These are phyloP conservation scores for Coremacera marginata DNA, from an alignment of 2,888 invertebrate species.

Conservation along the genomic window DNA sequence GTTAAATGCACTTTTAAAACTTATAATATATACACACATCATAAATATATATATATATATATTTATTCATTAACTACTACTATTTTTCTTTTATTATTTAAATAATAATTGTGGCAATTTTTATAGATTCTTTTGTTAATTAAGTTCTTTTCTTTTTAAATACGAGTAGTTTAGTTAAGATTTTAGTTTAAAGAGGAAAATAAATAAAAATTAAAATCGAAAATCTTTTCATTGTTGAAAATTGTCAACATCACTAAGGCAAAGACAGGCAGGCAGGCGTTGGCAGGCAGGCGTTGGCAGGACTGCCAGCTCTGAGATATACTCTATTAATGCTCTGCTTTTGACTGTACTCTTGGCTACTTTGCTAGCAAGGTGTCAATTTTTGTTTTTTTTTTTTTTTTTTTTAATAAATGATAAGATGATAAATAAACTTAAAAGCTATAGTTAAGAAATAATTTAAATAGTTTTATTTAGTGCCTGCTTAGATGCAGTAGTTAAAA, in stretches of 20 bases:
- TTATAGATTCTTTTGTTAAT: conserved; percentile 28
- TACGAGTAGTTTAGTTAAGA: conserved; percentile 34
- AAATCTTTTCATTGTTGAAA: conserved; percentile 48
- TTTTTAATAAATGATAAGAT: conserved; percentile 7
- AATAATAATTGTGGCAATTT: conserved; percentile 35
- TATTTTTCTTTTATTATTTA: conserved; percentile 1
- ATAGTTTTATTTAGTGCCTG: background rate
- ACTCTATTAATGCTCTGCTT: background rate
- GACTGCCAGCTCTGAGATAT: background rate
- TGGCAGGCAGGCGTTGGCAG: background rate
- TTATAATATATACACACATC: conserved; percentile 50
- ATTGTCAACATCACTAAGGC: conserved; percentile 68
- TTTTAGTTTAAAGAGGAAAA: conserved; percentile 32
- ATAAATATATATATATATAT: conserved; percentile 53
- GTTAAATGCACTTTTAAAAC: conserved; percentile 38
- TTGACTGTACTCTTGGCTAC: conserved; percentile 49
- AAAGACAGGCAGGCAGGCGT: conserved; percentile 51
- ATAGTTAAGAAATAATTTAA: conserved; percentile 38
- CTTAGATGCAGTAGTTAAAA: background rate
- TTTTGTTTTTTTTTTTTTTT: conserved; percentile 47
- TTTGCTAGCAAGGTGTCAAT: conserved; percentile 69
- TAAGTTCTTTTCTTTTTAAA: conserved; percentile 2
- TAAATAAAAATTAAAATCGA: conserved; percentile 37
- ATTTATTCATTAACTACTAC: conserved; percentile 53
- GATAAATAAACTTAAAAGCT: conserved; percentile 41